Evolutionary conservation across 1,140 invertebrate species (phyloP).

Genomic region (Leptonema lineaticorne): DNA sequence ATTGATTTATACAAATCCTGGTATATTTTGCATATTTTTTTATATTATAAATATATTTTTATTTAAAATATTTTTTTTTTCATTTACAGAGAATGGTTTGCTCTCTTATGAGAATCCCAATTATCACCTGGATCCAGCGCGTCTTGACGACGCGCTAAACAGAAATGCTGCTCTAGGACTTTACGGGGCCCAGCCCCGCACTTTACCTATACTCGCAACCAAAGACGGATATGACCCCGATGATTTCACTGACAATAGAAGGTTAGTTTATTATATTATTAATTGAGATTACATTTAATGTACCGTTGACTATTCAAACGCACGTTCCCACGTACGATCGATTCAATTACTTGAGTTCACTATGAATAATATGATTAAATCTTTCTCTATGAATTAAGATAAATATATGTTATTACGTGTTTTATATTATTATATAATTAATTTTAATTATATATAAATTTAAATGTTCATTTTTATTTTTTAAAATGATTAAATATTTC

Average conservation of each 20-base stretch:
- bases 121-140: conserved; percentile 76
- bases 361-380: no score
- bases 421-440: no score
- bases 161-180: conserved; percentile 61
- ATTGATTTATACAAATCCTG: neutral
- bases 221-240: conserved; percentile 56
- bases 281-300: no score
- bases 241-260: conserved; percentile 64
- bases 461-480: no score
- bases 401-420: no score
- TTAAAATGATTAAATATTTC: no score
- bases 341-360: no score
- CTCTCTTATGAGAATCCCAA: conserved; percentile 86
- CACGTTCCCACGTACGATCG: no score
- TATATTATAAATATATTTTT: neutral
- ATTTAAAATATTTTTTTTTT: neutral
- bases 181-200: conserved; percentile 45
- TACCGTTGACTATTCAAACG: no score
- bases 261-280: conserved; percentile 44
- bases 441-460: no score
- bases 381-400: no score
- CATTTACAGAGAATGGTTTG: conserved; percentile 78
- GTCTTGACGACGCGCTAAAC: conserved; percentile 76
- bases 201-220: conserved; percentile 57
- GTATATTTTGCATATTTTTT: neutral